A percentile compares a stretch with the other conserved stretches of the same genome.
Conservation (phyloP, 2,888 invertebrate species). For the Dugesia japonica region DNA sequence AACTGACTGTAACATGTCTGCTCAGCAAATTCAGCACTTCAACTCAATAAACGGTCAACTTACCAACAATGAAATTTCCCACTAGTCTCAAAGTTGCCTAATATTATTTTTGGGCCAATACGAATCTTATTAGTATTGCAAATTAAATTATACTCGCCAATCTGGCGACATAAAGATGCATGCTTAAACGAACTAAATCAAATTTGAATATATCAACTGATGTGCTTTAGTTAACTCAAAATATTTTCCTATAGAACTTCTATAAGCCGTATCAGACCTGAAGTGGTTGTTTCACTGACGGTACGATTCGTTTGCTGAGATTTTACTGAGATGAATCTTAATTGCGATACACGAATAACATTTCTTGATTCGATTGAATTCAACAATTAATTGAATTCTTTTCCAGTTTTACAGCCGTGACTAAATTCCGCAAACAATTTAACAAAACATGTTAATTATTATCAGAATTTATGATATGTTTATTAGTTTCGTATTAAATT, state of each 20-base stretch:
- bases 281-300: not conserved
- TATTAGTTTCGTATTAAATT: not conserved
- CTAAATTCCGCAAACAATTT: slow-evolving; percentile 5
- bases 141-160: slow-evolving; percentile 16
- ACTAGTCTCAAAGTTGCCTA: slow-evolving; percentile 16
- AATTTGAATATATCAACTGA: slow-evolving; percentile 20
- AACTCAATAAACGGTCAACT: slow-evolving; percentile 20
- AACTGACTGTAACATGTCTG: slow-evolving; percentile 20
- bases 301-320: not conserved
- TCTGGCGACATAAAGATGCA: slow-evolving; percentile 14
- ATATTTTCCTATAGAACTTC: not conserved
- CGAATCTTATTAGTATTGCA: slow-evolving; percentile 20
- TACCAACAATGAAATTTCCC: slow-evolving; percentile 13
- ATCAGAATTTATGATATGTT: not conserved
- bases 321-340: slow-evolving; percentile 8
- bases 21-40: not conserved
- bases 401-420: not conserved
- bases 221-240: not conserved
- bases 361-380: slow-evolving; percentile 16
- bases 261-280: not conserved
- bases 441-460: slow-evolving; percentile 12
- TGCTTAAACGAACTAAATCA: slow-evolving; percentile 20
- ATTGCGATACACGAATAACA: slow-evolving; percentile 8
- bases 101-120: slow-evolving; percentile 11
- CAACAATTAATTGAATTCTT: slow-evolving; percentile 12